Percentiles rank a stretch among this genome's conserved stretches.
phyloP scores from a whole-genome alignment of 2,888 invertebrate genomes.

The Euplexia lucipara region DNA sequence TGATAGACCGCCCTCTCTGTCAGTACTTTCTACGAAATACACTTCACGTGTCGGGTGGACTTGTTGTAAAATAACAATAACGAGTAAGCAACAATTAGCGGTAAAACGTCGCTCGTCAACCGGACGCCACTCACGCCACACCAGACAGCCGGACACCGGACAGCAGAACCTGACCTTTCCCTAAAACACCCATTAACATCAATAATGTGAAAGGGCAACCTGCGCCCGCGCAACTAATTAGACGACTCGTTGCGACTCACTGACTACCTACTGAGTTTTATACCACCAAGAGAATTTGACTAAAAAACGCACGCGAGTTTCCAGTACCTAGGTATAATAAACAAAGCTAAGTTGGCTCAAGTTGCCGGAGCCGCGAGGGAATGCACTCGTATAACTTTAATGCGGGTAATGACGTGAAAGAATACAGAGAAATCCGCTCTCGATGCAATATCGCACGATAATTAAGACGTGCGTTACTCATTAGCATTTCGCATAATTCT shows the following conservation, averaged over 20 bases:
- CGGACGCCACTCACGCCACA: neutral
- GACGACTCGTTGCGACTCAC: conserved; percentile 27
- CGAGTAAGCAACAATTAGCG: conserved; percentile 18
- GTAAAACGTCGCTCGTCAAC: conserved; percentile 16
- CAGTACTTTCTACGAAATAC: neutral
- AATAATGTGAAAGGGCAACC: conserved; percentile 41
- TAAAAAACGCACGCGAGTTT: neutral
- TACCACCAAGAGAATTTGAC: neutral
- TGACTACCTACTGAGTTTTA: conserved; percentile 3
- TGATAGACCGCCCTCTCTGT: neutral
- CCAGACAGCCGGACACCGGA: conserved; percentile 5
- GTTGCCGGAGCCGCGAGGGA: conserved; percentile 29
- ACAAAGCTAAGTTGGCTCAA: conserved; percentile 3
- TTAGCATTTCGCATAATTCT: conserved; percentile 49
- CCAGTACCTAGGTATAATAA: conserved; percentile 9
- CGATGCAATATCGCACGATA: conserved; percentile 39
- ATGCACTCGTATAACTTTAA: conserved; percentile 39
- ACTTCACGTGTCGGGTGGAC: neutral
- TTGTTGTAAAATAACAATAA: conserved; percentile 9
- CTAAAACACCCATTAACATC: conserved; percentile 43
- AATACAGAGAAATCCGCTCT: conserved; percentile 37
- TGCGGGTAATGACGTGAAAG: conserved; percentile 26
- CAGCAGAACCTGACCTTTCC: conserved; percentile 41
- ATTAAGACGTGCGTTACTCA: conserved; percentile 51
- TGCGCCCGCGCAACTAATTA: conserved; percentile 41